Evolutionary conservation across 2,113 vertebrate species (phyloP).

Genomic region (Platichthys flesus): DNA sequence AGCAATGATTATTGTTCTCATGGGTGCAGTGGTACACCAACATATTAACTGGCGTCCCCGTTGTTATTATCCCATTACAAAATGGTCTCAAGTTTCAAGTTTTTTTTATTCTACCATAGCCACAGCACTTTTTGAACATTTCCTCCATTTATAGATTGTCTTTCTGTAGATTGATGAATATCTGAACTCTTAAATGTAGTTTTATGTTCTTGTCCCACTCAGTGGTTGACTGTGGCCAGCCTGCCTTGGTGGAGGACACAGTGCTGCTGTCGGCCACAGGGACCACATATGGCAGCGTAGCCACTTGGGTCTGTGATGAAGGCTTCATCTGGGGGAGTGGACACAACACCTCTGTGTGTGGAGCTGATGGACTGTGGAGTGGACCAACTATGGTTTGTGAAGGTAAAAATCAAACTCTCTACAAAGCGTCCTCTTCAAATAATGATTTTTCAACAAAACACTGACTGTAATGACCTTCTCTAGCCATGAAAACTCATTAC

Average conservation of each 20-base stretch:
- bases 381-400: constrained; percentile 74
- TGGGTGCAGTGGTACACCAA: not conserved
- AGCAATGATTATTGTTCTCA: not conserved
- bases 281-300: constrained; percentile 70
- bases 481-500: too few relatives aligned
- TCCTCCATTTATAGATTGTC: too few relatives aligned
- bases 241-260: constrained; percentile 30
- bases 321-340: constrained; percentile 78
- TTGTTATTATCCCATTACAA: not conserved
- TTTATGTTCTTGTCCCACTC: not conserved
- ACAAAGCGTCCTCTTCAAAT: not conserved
- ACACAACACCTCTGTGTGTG: constrained; percentile 72
- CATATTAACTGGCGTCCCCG: not conserved
- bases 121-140: too few relatives aligned
- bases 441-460: not conserved
- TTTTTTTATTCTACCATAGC: too few relatives aligned
- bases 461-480: too few relatives aligned
- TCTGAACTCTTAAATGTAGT: not conserved
- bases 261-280: constrained; percentile 48
- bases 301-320: constrained; percentile 69
- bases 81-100: too few relatives aligned
- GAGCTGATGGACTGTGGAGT: constrained; percentile 77
- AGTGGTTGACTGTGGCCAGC: constrained; percentile 81
- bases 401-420: constrained; percentile 71
- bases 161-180: too few relatives aligned